Percentiles rank a stretch among this genome's conserved stretches.
phyloP scores from a whole-genome alignment of 2,888 invertebrate genomes.

The Dioctria linearis region DNA sequence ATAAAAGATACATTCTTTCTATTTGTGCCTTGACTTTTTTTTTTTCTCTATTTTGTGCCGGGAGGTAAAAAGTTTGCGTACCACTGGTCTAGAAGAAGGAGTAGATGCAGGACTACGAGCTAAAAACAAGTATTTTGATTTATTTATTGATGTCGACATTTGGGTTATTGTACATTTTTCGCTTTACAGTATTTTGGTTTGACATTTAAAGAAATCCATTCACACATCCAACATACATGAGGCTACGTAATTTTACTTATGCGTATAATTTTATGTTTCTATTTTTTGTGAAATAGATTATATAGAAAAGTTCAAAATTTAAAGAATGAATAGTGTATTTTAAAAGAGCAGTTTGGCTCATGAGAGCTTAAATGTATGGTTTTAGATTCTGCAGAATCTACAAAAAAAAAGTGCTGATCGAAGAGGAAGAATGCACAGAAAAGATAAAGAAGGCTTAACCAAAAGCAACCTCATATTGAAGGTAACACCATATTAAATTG shows the following conservation, averaged over 20 bases:
- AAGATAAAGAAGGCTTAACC: constrained; percentile 94
- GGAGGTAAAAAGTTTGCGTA: no score
- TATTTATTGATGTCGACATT: constrained; percentile 6
- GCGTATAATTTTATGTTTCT: constrained; percentile 45
- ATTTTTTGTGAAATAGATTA: constrained; percentile 31
- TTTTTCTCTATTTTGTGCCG: no score
- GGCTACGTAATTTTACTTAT: constrained; percentile 43
- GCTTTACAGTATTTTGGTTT: constrained; percentile 29
- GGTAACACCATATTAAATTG: constrained; percentile 77
- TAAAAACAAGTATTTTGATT: constrained; percentile 23
- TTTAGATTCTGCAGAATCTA: constrained; percentile 99
- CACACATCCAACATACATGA: constrained; percentile 46
- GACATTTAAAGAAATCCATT: constrained; percentile 22
- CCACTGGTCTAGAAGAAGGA: constrained; percentile 30
- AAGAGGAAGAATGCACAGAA: constrained; percentile 96
- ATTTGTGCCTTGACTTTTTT: no score
- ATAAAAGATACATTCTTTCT: no score
- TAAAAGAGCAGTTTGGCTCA: constrained; percentile 66
- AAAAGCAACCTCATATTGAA: constrained; percentile 99
- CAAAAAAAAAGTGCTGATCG: constrained; percentile 99
- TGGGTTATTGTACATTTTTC: constrained; percentile 14
- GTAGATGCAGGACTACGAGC: constrained; percentile 25
- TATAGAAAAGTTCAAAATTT: constrained; percentile 44
- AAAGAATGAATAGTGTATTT: constrained; percentile 53
- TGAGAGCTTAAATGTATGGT: constrained; percentile 73